Evolutionary conservation across 2,888 invertebrate genomes (phyloP), one percentile per base, ranked within the genome.

Genomic region (Mythimna loreyi): DNA sequence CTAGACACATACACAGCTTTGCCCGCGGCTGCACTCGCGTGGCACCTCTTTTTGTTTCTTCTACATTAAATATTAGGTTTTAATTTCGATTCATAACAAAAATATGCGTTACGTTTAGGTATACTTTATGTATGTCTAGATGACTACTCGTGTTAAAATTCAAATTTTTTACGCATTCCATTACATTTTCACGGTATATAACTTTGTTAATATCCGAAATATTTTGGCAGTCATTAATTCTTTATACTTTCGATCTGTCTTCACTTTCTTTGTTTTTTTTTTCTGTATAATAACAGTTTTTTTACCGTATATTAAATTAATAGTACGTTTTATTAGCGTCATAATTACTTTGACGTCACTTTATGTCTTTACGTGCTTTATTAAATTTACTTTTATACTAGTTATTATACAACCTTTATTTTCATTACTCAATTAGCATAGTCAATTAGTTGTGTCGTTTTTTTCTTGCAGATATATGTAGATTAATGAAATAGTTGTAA

Each of bases 171-270:
- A 70, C 49, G 60, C 43, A 47, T 63, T 69, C 47, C 60, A 59
- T 64, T 28, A 60, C 50, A 68, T 52, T 68, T 70, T 55, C 67
- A 71, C 67, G 62, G 62, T 59, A 61, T 40, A 28, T 67, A 69
- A 71, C 50, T 67, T 8, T 45, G 65, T 53, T 75, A 67, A 30
- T 59, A 66, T 60, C 50, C 25, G 55, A 72, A 71, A 69, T 63
- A 66, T 78, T 72, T 70, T 40, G n/a, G n/a, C 13, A n/a, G 33
- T 50, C 70, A 71, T 81, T 75, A 65, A 81, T 81, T 78, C 49
- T 76, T 64, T 61, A 69, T 70, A 76, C 82, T 82, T 82, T 83
- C 76, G 58, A 75, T 53, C 52, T 70, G 58, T 69, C 49, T 72
- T 67, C 47, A 79, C 84, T 82, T 81, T 82, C 77, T 74, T 67